A percentile compares a stretch with the other conserved stretches of the same genome.
These are phyloP conservation scores for Athetis lepigone DNA, from an alignment of 2,888 invertebrate species.

Conservation along the genomic window DNA sequence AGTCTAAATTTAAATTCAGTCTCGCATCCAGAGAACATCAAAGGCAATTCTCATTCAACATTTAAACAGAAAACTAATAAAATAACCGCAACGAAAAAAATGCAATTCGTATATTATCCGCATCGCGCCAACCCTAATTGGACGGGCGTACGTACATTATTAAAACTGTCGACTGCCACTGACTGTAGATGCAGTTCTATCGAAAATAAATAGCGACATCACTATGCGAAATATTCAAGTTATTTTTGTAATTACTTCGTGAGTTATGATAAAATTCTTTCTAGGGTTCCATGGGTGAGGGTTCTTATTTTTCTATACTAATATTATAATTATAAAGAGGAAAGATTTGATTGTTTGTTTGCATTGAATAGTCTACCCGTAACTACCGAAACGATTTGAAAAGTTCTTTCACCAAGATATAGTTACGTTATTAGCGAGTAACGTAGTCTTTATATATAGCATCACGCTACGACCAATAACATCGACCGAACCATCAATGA, in stretches of 20 bases:
- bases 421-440: too few species aligned
- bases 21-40: conserved; percentile 42
- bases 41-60: conserved; percentile 47
- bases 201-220: conserved; percentile 53
- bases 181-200: conserved; percentile 59
- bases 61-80: conserved; percentile 54
- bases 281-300: conserved; percentile 50
- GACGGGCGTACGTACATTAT: conserved; percentile 64
- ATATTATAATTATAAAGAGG: too few species aligned
- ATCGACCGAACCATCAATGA: too few species aligned
- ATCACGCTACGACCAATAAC: too few species aligned
- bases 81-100: conserved; percentile 55
- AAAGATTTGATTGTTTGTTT: too few species aligned
- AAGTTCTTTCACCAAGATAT: too few species aligned
- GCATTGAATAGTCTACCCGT: too few species aligned
- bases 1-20: conserved; percentile 24
- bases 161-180: conserved; percentile 69
- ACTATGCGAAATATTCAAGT: conserved; percentile 42
- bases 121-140: conserved; percentile 61
- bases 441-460: too few species aligned
- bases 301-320: conserved; percentile 32
- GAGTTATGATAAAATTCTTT: conserved; percentile 50
- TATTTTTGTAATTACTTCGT: conserved; percentile 57
- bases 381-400: too few species aligned
- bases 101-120: conserved; percentile 54